These are phyloP conservation scores for Drosophila cognata DNA, from an alignment of 2,888 invertebrate species.

Conservation along the genomic window DNA sequence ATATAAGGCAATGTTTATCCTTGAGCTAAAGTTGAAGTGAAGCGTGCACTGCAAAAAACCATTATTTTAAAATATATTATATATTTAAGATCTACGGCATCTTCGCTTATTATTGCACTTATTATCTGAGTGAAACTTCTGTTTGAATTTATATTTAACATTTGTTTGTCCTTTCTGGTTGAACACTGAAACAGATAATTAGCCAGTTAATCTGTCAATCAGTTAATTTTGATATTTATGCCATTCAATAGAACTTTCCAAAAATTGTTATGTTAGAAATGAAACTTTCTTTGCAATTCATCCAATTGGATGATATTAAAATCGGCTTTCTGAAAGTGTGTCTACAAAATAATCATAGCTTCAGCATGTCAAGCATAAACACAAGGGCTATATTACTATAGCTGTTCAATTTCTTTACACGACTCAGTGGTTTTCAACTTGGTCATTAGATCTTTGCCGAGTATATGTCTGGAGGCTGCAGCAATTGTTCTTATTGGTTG, in stretches of 20 bases:
- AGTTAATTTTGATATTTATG: neutral
- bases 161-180: neutral
- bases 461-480: slow-evolving; percentile 32
- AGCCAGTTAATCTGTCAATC: neutral
- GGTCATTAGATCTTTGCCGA: slow-evolving; percentile 39
- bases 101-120: neutral
- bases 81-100: neutral
- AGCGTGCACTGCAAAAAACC: neutral
- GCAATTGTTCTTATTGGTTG: slow-evolving; percentile 41
- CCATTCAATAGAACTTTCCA: neutral
- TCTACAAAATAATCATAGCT: slow-evolving; percentile 14
- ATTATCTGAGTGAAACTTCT: neutral
- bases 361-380: slow-evolving; percentile 39
- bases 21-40: slow-evolving; percentile 1
- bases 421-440: slow-evolving; percentile 34
- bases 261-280: neutral
- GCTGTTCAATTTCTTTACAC: slow-evolving; percentile 31
- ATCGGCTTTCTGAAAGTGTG: slow-evolving; percentile 4
- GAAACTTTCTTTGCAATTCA: slow-evolving; percentile 20
- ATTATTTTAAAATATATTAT: neutral
- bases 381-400: slow-evolving; percentile 1
- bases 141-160: neutral
- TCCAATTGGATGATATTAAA: neutral
- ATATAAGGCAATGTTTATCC: neutral
- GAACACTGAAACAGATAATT: neutral